Percentiles rank a stretch among this genome's conserved stretches.
Conservation (phyloP, 2,888 invertebrate genomes). For the Chalcis sispes region DNA sequence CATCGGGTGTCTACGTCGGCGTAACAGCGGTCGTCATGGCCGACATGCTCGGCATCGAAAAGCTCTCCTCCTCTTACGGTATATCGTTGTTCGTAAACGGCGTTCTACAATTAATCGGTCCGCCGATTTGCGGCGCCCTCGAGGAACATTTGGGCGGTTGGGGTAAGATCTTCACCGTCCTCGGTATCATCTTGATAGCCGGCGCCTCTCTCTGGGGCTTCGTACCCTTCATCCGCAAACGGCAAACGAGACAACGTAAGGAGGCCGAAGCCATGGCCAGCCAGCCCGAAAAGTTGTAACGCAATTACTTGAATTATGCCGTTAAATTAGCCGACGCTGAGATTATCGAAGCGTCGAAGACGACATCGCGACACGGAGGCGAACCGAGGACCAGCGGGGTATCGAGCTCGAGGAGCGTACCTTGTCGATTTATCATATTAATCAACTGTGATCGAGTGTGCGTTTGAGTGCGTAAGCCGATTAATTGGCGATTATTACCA, state of each 20-base stretch:
- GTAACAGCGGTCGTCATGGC: slow-evolving; percentile 93
- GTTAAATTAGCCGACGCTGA: background rate
- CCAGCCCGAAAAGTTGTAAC: slow-evolving; percentile 45
- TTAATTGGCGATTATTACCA: too few species aligned
- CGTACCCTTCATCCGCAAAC: slow-evolving; percentile 83
- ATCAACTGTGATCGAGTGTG: slow-evolving; percentile 20
- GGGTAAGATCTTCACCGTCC: slow-evolving; percentile 83
- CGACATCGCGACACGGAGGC: slow-evolving; percentile 10
- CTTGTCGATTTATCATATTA: slow-evolving; percentile 29
- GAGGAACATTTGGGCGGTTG: slow-evolving; percentile 82
- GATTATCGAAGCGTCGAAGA: background rate
- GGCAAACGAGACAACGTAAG: slow-evolving; percentile 57
- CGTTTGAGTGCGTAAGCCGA: background rate
- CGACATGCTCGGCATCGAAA: slow-evolving; percentile 89
- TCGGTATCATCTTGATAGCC: slow-evolving; percentile 84
- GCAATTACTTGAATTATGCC: background rate
- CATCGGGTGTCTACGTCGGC: slow-evolving; percentile 90
- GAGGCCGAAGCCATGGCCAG: background rate
- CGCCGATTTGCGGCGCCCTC: slow-evolving; percentile 88
- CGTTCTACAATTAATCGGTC: slow-evolving; percentile 87
- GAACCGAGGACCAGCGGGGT: slow-evolving; percentile 1
- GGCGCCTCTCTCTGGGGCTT: slow-evolving; percentile 87
- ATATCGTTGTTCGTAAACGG: slow-evolving; percentile 91
- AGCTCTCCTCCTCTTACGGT: slow-evolving; percentile 91
- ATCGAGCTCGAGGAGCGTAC: slow-evolving; percentile 34